Percentiles rank a stretch among this genome's conserved stretches.
phyloP scores from a whole-genome alignment of 2,113 vertebrate genomes.

The Periophthalmus modestus region DNA sequence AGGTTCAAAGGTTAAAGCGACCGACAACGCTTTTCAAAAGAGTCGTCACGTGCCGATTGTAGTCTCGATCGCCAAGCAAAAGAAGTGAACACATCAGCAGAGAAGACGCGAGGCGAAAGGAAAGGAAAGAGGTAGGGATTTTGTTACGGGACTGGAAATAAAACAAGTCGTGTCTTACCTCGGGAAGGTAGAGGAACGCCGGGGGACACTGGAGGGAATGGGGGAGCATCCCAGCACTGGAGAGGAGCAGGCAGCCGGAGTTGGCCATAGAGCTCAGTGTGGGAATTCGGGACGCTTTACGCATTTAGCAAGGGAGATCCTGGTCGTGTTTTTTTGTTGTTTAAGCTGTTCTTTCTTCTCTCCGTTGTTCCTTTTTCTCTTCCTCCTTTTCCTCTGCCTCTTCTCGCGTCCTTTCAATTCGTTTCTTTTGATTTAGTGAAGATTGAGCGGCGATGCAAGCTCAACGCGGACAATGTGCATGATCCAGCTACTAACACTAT shows the following conservation, averaged over 20 bases:
- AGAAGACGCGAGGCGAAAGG: not conserved
- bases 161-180: constrained; percentile 82
- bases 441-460: constrained; percentile 54
- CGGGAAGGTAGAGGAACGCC: constrained; percentile 94
- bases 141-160: not conserved
- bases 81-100: not conserved
- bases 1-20: constrained; percentile 51
- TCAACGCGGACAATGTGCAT: constrained; percentile 61
- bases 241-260: constrained; percentile 96
- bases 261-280: constrained; percentile 98
- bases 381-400: constrained; percentile 27
- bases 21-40: not conserved
- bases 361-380: constrained; percentile 25
- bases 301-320: constrained; percentile 76
- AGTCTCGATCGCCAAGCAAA: constrained; percentile 26
- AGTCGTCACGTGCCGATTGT: constrained; percentile 56
- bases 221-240: constrained; percentile 92
- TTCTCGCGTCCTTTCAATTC: constrained; percentile 6
- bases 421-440: constrained; percentile 52
- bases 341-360: constrained; percentile 17
- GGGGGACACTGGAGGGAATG: constrained; percentile 89
- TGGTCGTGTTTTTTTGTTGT: constrained; percentile 28
- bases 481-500: constrained; percentile 50
- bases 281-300: constrained; percentile 77
- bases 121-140: not conserved